Conservation (phyloP, 1,140 invertebrate genomes). For the Mercenaria mercenaria region DNA sequence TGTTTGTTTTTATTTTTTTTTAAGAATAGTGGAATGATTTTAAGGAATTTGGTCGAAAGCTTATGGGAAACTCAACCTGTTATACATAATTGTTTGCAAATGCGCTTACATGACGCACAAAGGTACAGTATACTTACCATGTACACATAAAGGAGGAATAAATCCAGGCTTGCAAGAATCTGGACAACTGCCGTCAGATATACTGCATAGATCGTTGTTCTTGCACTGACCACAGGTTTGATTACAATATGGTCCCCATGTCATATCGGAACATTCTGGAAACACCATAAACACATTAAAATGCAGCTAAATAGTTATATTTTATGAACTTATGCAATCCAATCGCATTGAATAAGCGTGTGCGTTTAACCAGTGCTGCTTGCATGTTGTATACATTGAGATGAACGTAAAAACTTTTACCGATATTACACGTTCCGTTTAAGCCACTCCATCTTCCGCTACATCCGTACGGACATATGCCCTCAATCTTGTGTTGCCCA, state of each 20-base stretch:
- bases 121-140: no score
- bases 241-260: neutral
- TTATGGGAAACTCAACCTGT: no score
- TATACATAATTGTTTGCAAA: no score
- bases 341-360: neutral
- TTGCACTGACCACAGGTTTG: neutral
- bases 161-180: neutral
- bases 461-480: neutral
- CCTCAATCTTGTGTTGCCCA: neutral
- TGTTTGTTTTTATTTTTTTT: no score
- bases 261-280: neutral
- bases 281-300: neutral
- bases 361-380: neutral
- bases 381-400: neutral
- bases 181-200: neutral
- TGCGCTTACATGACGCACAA: no score
- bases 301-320: neutral
- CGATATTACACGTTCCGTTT: neutral
- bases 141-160: neutral
- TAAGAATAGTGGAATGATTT: no score
- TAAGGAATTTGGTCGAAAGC: no score
- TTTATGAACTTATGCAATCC: neutral
- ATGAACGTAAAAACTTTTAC: neutral
- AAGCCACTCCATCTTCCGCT: neutral
- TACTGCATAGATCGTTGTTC: neutral